Conservation (phyloP, 2,797 vertebrate genomes). For the Acipenser ruthenus region DNA sequence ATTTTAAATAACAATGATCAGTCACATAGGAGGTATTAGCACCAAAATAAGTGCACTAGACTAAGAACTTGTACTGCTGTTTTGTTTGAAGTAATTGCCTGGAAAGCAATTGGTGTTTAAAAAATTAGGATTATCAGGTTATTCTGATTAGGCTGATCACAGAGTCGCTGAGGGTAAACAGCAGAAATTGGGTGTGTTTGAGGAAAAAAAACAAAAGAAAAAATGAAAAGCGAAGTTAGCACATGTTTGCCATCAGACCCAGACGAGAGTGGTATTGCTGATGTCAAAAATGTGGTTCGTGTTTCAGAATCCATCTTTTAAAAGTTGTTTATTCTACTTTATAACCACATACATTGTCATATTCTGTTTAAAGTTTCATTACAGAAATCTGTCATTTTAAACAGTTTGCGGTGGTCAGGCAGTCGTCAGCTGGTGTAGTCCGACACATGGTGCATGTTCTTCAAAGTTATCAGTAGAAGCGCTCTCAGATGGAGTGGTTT, state of each 20-base stretch:
- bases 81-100: conserved; percentile 58
- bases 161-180: conserved; percentile 13
- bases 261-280: background rate
- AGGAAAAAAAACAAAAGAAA: conserved; percentile 5
- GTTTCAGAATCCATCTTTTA: background rate
- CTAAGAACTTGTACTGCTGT: conserved; percentile 49
- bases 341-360: conserved; percentile 1
- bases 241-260: conserved; percentile 23
- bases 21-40: conserved; percentile 54
- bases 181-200: conserved; percentile 17
- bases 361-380: background rate
- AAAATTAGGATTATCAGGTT: conserved; percentile 31
- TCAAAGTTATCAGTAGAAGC: too few species aligned
- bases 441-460: too few species aligned
- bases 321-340: background rate
- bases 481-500: too few species aligned
- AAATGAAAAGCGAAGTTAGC: conserved; percentile 25
- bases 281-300: background rate
- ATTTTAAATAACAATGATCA: conserved; percentile 48
- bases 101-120: conserved; percentile 36
- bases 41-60: conserved; percentile 46
- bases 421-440: too few species aligned
- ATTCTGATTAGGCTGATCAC: background rate
- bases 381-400: background rate
- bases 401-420: conserved; percentile 31